phyloP scores from a whole-genome alignment of 2,888 invertebrate species.

The Synanthedon formicaeformis region DNA sequence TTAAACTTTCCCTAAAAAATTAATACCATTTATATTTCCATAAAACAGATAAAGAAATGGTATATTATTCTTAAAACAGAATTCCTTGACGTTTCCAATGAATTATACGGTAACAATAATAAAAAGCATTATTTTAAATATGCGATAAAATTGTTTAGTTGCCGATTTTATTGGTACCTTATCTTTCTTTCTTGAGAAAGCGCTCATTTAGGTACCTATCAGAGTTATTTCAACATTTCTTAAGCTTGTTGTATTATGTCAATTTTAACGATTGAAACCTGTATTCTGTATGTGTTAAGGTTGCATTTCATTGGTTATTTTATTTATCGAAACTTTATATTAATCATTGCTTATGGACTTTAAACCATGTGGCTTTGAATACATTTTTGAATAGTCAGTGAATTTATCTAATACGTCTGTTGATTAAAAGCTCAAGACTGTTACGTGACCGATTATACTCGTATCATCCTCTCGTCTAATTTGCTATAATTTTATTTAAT shows the following conservation, averaged over 20 bases:
- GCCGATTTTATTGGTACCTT: not conserved
- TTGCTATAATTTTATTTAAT: conserved; percentile 26
- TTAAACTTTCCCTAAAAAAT: no score
- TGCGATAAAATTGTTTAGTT: not conserved
- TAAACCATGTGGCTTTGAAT: not conserved
- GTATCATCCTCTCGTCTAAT: conserved; percentile 35
- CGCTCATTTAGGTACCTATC: conserved; percentile 12
- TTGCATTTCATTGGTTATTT: not conserved
- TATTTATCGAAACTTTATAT: not conserved
- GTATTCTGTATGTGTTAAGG: not conserved
- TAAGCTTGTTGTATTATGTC: conserved; percentile 2
- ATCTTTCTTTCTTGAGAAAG: conserved; percentile 7
- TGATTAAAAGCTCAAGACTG: conserved; percentile 44
- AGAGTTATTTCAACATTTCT: conserved; percentile 10
- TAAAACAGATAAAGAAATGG: no score
- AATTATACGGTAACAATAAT: no score
- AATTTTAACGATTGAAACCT: not conserved
- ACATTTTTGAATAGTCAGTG: not conserved
- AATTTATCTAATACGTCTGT: conserved; percentile 19
- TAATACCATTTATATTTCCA: no score
- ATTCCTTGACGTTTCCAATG: no score
- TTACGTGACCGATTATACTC: conserved; percentile 58
- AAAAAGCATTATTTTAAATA: not conserved
- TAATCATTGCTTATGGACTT: not conserved
- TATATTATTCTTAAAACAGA: no score